Evolutionary conservation across 30 jellyfish, hydroid and myxozoan species (phyloP).

Genomic region (Chrysaora quinquecirrha): DNA sequence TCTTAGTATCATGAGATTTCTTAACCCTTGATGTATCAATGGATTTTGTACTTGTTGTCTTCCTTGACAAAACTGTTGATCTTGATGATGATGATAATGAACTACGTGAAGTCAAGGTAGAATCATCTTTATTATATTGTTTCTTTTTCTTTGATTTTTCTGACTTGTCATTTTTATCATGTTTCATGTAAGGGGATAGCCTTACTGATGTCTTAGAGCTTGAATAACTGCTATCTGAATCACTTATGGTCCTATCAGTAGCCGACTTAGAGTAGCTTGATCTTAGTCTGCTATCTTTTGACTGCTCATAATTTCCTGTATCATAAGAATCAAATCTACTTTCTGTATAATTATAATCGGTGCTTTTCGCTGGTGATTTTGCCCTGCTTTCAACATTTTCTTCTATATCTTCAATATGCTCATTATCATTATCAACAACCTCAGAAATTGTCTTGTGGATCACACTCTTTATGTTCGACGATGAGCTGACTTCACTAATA

Average conservation of each 20-base stretch:
- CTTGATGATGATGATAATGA: constrained; percentile 5
- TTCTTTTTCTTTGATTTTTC: too few species aligned
- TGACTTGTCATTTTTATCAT: background rate
- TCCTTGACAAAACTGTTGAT: too few species aligned
- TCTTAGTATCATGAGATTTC: background rate
- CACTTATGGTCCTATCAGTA: background rate
- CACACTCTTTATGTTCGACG: background rate
- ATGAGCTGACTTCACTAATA: background rate
- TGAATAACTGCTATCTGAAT: constrained; percentile 4
- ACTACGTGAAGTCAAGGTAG: constrained; percentile 12
- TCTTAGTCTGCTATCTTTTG: background rate
- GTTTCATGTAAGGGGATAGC: background rate
- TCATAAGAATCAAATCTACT: constrained; percentile 56
- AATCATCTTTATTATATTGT: too few species aligned
- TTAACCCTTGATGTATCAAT: constrained; percentile 1
- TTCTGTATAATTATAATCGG: constrained; percentile 45
- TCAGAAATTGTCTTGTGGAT: constrained; percentile 7
- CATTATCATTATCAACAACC: constrained; percentile 13
- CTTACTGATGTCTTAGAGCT: background rate
- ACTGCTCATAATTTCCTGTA: background rate
- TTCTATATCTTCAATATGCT: constrained; percentile 53
- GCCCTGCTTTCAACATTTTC: constrained; percentile 45
- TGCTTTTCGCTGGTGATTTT: constrained; percentile 52
- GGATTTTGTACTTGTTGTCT: constrained; percentile 3
- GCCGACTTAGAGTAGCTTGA: background rate